Evolutionary conservation across 2,888 invertebrate genomes (phyloP).

Genomic region (Melipona beecheii): DNA sequence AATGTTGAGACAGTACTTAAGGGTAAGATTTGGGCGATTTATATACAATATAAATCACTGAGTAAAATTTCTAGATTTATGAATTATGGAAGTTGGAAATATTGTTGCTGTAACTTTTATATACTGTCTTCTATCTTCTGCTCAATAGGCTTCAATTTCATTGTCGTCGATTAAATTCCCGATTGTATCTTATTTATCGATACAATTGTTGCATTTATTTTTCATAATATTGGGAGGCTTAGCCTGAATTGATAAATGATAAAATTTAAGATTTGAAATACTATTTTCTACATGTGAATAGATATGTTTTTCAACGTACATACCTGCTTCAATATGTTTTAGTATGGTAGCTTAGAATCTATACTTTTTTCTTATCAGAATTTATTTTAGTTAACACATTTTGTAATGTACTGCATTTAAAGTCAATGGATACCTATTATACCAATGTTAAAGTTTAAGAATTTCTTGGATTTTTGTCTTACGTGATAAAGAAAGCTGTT

Average conservation of each 20-base stretch:
- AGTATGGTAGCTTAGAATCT: neutral
- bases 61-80: slow-evolving; percentile 28
- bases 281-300: slow-evolving; percentile 39
- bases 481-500: neutral
- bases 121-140: slow-evolving; percentile 38
- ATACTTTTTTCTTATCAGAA: neutral
- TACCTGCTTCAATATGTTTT: slow-evolving; percentile 21
- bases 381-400: slow-evolving; percentile 22
- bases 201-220: slow-evolving; percentile 51
- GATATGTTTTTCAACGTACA: slow-evolving; percentile 32
- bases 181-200: slow-evolving; percentile 32
- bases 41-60: slow-evolving; percentile 38
- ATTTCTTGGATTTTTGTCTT: slow-evolving; percentile 17
- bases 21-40: slow-evolving; percentile 13
- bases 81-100: slow-evolving; percentile 38
- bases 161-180: slow-evolving; percentile 16
- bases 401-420: slow-evolving; percentile 25
- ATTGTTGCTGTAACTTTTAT: slow-evolving; percentile 58
- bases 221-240: slow-evolving; percentile 18
- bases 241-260: slow-evolving; percentile 21
- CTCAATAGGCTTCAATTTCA: slow-evolving; percentile 40
- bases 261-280: slow-evolving; percentile 37
- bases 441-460: slow-evolving; percentile 18
- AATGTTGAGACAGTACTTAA: slow-evolving; percentile 42
- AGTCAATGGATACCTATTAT: slow-evolving; percentile 26